phyloP scores from a whole-genome alignment of 2,888 invertebrate genomes.

The Oligia fasciuncula region DNA sequence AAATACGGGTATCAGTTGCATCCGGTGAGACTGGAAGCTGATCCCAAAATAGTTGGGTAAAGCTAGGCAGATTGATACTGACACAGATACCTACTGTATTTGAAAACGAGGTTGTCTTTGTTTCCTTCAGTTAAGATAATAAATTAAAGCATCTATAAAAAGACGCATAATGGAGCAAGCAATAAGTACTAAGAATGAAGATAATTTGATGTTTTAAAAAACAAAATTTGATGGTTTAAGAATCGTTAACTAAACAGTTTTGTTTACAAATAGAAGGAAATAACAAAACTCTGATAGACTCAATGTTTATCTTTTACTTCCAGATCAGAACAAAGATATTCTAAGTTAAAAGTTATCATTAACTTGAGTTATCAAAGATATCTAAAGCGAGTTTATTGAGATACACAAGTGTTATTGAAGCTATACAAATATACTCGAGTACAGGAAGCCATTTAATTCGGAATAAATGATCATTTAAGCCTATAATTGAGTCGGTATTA shows the following conservation, averaged over 20 bases:
- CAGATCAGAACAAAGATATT: slow-evolving; percentile 37
- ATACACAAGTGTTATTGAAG: slow-evolving; percentile 38
- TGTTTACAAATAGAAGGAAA: slow-evolving; percentile 30
- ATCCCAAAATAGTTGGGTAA: not conserved
- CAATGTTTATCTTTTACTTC: slow-evolving; percentile 35
- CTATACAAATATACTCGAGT: slow-evolving; percentile 41
- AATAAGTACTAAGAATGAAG: not conserved
- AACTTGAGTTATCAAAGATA: slow-evolving; percentile 27
- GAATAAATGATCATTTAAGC: slow-evolving; percentile 59
- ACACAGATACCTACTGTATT: too few relatives aligned
- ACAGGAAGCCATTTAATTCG: slow-evolving; percentile 57
- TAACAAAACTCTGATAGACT: slow-evolving; percentile 26
- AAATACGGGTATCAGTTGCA: not conserved
- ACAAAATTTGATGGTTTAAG: slow-evolving; percentile 1
- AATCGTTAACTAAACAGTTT: slow-evolving; percentile 24
- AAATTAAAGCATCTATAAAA: not conserved
- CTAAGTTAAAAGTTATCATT: slow-evolving; percentile 31
- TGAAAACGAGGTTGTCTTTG: not conserved
- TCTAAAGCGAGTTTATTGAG: slow-evolving; percentile 18
- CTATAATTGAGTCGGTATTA: slow-evolving; percentile 63
- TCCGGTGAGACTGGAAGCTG: not conserved
- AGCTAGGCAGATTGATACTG: not conserved
- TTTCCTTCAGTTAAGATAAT: not conserved
- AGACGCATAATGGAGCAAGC: not conserved
- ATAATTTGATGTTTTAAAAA: slow-evolving; percentile 6